phyloP scores from a whole-genome alignment of 2,113 vertebrate genomes.

The Cariama cristata region DNA sequence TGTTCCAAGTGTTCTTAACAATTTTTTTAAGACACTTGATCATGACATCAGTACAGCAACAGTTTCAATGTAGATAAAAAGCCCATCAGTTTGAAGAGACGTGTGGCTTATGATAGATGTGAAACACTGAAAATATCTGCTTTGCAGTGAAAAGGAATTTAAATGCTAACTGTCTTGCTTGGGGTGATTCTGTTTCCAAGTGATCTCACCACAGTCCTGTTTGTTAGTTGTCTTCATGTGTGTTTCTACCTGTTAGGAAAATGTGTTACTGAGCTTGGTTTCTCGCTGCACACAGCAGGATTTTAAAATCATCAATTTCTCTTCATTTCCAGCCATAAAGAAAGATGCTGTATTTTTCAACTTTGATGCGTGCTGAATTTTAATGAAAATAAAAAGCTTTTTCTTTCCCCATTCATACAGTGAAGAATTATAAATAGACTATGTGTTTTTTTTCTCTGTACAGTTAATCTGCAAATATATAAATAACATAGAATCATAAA shows the following conservation, averaged over 20 bases:
- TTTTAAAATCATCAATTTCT: neutral
- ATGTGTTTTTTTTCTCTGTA: neutral
- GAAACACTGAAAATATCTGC: neutral
- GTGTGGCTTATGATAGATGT: neutral
- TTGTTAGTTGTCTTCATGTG: neutral
- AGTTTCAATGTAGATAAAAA: neutral
- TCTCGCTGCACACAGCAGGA: neutral
- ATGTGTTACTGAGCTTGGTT: neutral
- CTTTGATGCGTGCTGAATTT: conserved; percentile 43
- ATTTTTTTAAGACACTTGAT: neutral
- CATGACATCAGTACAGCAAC: neutral
- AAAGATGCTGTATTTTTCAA: conserved; percentile 50
- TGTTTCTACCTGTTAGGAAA: neutral
- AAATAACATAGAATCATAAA: neutral
- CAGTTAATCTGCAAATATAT: neutral
- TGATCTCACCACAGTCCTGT: neutral
- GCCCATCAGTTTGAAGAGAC: neutral
- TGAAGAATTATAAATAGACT: conserved; percentile 6
- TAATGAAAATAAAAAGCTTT: conserved; percentile 61
- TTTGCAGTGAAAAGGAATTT: neutral
- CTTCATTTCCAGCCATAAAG: conserved; percentile 14
- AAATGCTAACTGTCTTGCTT: neutral
- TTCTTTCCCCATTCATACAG: conserved; percentile 33
- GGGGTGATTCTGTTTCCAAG: neutral
- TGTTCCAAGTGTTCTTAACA: neutral